Conservation (phyloP, 2,888 invertebrate genomes). For the Harpagoxenus sublaevis region DNA sequence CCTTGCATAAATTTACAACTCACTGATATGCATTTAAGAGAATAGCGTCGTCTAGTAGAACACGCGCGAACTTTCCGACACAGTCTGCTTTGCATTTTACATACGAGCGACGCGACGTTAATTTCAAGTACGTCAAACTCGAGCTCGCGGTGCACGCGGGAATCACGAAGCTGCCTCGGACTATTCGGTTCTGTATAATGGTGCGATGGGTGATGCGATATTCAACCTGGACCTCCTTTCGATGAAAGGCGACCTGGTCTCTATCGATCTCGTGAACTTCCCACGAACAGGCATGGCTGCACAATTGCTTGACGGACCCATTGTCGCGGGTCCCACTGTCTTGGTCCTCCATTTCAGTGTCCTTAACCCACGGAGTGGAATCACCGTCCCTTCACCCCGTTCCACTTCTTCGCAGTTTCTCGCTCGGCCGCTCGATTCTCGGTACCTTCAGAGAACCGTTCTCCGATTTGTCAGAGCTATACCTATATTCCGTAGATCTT, state of each 20-base stretch:
- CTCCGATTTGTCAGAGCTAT: not conserved
- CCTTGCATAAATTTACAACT: constrained; percentile 48
- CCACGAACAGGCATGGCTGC: constrained; percentile 63
- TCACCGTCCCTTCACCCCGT: constrained; percentile 64
- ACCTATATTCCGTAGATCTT: not conserved
- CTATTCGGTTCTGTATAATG: constrained; percentile 44
- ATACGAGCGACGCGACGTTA: constrained; percentile 47
- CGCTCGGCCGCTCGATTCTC: constrained; percentile 58
- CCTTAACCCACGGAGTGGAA: constrained; percentile 76
- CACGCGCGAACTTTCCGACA: constrained; percentile 52
- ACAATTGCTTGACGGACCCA: constrained; percentile 76
- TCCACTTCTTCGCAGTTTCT: constrained; percentile 6
- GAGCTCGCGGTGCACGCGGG: constrained; percentile 18
- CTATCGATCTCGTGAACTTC: constrained; percentile 72
- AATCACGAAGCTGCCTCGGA: constrained; percentile 37
- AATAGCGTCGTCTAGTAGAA: constrained; percentile 48
- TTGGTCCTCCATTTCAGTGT: constrained; percentile 70
- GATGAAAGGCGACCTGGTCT: constrained; percentile 58
- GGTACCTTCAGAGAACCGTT: constrained; percentile 52
- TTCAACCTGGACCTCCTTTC: constrained; percentile 62
- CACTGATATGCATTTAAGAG: constrained; percentile 46
- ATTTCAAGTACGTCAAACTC: constrained; percentile 57
- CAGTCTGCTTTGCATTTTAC: constrained; percentile 54
- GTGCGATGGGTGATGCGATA: constrained; percentile 44
- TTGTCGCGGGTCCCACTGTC: constrained; percentile 67